These are phyloP conservation scores for Polyploca ridens DNA, from an alignment of 2,888 invertebrate species.

Conservation along the genomic window DNA sequence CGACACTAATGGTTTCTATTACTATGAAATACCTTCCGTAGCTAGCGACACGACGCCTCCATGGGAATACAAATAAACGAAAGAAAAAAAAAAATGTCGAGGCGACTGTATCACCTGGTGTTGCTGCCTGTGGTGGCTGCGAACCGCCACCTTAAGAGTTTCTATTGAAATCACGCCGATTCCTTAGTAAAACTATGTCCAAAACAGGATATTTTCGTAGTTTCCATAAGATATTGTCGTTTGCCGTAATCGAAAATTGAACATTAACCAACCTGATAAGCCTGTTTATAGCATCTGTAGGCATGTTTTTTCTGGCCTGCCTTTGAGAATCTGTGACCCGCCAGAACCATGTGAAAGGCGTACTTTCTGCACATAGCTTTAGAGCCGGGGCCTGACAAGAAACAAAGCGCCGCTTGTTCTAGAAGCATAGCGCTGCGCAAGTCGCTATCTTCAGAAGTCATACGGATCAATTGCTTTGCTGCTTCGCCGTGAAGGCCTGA, in stretches of 20 bases:
- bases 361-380: constrained; percentile 94
- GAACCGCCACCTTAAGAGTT: too few relatives aligned
- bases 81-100: too few relatives aligned
- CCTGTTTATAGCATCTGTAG: constrained; percentile 95
- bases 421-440: constrained; percentile 95
- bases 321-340: constrained; percentile 97
- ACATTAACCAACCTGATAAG: constrained; percentile 88
- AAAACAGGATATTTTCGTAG: too few relatives aligned
- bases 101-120: too few relatives aligned
- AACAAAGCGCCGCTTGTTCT: constrained; percentile 98
- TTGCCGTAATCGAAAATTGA: background rate
- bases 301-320: constrained; percentile 97
- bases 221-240: too few relatives aligned
- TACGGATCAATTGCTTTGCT: constrained; percentile 96
- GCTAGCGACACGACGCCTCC: too few relatives aligned
- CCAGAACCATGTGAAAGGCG: constrained; percentile 97
- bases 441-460: constrained; percentile 99
- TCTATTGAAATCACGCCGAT: too few relatives aligned
- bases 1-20: too few relatives aligned
- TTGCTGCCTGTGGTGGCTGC: too few relatives aligned
- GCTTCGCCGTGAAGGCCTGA: constrained; percentile 94
- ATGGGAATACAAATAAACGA: too few relatives aligned
- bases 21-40: too few relatives aligned
- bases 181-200: too few relatives aligned
- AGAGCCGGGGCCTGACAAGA: constrained; percentile 85